These are phyloP conservation scores for Leptopilina drosophilae DNA, from an alignment of 2,888 invertebrate genomes.

Conservation along the genomic window DNA sequence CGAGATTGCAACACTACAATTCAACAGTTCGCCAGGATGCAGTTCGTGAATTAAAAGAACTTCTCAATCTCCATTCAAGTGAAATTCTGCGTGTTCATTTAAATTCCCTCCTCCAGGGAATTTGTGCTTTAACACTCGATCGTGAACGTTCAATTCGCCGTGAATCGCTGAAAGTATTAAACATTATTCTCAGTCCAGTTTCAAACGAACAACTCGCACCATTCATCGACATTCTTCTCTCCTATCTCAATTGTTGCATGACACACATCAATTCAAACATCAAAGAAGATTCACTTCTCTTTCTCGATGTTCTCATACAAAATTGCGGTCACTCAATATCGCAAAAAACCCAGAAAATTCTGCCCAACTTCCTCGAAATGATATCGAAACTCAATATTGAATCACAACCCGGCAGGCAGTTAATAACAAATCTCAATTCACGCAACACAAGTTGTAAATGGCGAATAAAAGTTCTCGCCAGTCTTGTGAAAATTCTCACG, in stretches of 20 bases:
- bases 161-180: constrained; percentile 80
- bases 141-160: constrained; percentile 82
- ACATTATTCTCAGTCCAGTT: constrained; percentile 77
- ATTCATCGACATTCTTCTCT: constrained; percentile 87
- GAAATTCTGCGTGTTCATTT: constrained; percentile 81
- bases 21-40: constrained; percentile 83
- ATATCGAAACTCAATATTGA: constrained; percentile 86
- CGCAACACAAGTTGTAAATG: constrained; percentile 87
- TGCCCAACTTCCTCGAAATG: constrained; percentile 90
- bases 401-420: constrained; percentile 82
- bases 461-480: constrained; percentile 86
- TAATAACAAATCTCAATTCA: constrained; percentile 84
- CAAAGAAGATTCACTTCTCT: constrained; percentile 89
- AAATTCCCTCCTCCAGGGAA: constrained; percentile 83
- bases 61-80: constrained; percentile 77
- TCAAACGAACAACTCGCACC: constrained; percentile 81
- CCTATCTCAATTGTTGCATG: constrained; percentile 92
- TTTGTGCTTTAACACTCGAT: constrained; percentile 85
- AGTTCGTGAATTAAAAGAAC: constrained; percentile 80
- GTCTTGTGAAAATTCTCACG: constrained; percentile 82
- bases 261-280: constrained; percentile 90
- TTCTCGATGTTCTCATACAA: constrained; percentile 87
- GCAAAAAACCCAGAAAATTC: constrained; percentile 83
- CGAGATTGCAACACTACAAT: constrained; percentile 87
- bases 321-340: constrained; percentile 83